Percentiles rank a stretch among this genome's conserved stretches.
Evolutionary conservation across 2,888 invertebrate genomes (phyloP).

Genomic region (Tenodera sinensis): DNA sequence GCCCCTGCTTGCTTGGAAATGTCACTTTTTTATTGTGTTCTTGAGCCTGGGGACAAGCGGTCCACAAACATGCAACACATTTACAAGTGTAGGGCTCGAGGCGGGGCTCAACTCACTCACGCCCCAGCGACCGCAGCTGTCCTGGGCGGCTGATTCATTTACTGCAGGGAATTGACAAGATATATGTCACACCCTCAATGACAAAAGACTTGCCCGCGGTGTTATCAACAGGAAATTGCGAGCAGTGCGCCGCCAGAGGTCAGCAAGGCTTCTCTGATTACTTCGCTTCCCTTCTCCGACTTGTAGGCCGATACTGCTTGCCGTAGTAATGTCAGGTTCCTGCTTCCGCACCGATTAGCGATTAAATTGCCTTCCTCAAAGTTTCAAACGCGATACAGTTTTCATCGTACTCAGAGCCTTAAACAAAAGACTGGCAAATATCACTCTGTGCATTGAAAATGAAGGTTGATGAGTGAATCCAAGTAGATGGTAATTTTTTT

Average conservation of each 20-base stretch:
- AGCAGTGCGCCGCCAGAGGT: not conserved
- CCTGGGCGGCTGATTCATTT: not conserved
- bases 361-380: not conserved
- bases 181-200: not conserved
- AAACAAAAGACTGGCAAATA: too few species aligned
- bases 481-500: too few species aligned
- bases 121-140: not conserved
- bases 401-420: too few species aligned
- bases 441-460: too few species aligned
- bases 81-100: not conserved
- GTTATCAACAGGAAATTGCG: not conserved
- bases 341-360: not conserved
- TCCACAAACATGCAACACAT: not conserved
- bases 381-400: not conserved
- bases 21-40: not conserved
- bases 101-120: not conserved
- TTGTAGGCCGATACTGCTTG: not conserved
- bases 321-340: not conserved
- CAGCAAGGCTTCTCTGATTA: not conserved
- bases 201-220: not conserved
- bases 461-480: too few species aligned
- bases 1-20: not conserved
- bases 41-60: not conserved
- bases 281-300: not conserved
- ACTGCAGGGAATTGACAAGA: not conserved